These are phyloP conservation scores for Miltochrista miniata DNA, from an alignment of 2,888 invertebrate genomes.

Conservation along the genomic window DNA sequence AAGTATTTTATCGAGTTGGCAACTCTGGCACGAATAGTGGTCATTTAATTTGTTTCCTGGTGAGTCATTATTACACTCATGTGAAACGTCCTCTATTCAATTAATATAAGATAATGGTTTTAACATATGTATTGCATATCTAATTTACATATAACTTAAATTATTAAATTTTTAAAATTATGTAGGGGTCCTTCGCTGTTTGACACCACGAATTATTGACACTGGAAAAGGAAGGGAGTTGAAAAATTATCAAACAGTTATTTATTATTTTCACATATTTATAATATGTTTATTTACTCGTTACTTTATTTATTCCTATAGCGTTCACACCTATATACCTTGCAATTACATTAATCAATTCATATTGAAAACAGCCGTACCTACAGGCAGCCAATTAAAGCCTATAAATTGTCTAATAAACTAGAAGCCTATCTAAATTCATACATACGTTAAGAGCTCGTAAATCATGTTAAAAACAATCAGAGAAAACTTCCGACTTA, in stretches of 20 bases:
- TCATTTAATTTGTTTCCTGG: constrained; percentile 72
- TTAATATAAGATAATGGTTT: background rate
- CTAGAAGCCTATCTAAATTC: constrained; percentile 33
- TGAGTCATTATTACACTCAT: constrained; percentile 51
- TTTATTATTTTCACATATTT: too few species aligned
- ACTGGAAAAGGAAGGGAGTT: too few species aligned
- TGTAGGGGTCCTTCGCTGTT: too few species aligned
- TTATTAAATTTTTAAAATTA: too few species aligned
- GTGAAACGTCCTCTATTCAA: too few species aligned
- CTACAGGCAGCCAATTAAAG: constrained; percentile 27
- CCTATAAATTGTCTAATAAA: constrained; percentile 32
- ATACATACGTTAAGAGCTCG: constrained; percentile 42
- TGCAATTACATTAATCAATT: constrained; percentile 19
- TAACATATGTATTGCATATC: too few species aligned
- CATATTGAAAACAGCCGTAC: constrained; percentile 20
- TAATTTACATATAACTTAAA: too few species aligned
- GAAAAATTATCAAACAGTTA: too few species aligned
- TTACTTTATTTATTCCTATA: too few species aligned
- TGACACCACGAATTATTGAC: too few species aligned
- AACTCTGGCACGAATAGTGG: constrained; percentile 72
- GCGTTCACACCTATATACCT: background rate
- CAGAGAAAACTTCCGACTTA: constrained; percentile 58
- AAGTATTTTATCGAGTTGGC: constrained; percentile 75
- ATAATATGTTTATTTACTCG: too few species aligned
- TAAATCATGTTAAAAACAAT: constrained; percentile 56